Conservation (phyloP, 2,113 vertebrate species). For the Lonchura striata region DNA sequence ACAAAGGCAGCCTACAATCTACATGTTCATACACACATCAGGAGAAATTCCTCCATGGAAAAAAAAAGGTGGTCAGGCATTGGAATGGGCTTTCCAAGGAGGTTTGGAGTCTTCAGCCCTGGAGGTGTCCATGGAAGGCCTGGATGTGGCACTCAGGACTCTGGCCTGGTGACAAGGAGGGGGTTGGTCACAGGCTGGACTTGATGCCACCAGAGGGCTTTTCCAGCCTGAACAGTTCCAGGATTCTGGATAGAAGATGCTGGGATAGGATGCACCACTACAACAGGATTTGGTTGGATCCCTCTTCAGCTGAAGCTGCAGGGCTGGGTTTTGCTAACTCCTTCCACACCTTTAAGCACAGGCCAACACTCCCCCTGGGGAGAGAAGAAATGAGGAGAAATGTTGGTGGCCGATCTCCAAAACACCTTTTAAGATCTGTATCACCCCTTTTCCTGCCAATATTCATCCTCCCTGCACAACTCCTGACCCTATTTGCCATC, state of each 20-base stretch:
- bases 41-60: not conserved
- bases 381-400: not conserved
- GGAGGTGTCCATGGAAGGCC: fast-evolving
- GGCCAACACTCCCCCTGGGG: fast-evolving
- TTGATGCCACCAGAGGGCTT: fast-evolving
- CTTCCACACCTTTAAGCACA: not conserved
- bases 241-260: not conserved
- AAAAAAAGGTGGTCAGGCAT: too few relatives aligned
- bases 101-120: not conserved
- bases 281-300: not conserved
- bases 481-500: not conserved
- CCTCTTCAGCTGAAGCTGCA: not conserved
- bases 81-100: not conserved
- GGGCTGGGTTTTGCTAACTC: not conserved
- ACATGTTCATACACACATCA: fast-evolving
- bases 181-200: fast-evolving
- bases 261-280: not conserved
- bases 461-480: not conserved
- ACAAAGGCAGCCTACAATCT: not conserved
- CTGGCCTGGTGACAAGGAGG: not conserved
- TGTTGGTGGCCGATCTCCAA: not conserved
- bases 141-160: not conserved
- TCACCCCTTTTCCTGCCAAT: not conserved
- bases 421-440: not conserved
- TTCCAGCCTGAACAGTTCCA: not conserved